Evolutionary conservation across 2,797 vertebrate species (phyloP).

Genomic region (Melanotaenia trifasciata): DNA sequence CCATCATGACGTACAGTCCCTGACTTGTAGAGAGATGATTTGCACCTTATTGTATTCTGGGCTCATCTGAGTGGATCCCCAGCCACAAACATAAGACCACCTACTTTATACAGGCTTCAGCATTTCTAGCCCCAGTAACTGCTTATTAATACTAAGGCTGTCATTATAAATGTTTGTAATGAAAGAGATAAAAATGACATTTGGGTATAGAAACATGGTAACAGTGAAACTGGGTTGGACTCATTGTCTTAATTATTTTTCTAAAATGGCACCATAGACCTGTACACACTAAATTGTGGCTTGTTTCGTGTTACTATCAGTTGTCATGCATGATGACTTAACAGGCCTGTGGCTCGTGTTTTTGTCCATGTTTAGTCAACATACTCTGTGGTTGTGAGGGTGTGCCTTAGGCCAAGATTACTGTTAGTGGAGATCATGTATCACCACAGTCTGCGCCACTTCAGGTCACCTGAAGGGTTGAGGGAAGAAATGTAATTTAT

Average conservation of each 20-base stretch:
- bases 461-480: conserved; percentile 35
- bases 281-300: conserved; percentile 68
- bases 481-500: conserved; percentile 63
- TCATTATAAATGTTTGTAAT: conserved; percentile 77
- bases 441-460: conserved; percentile 34
- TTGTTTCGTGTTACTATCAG: conserved; percentile 75
- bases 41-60: conserved; percentile 71
- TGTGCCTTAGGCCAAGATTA: conserved; percentile 87
- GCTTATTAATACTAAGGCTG: conserved; percentile 60
- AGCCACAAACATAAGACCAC: conserved; percentile 56
- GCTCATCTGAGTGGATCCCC: conserved; percentile 33
- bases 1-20: conserved; percentile 54
- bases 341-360: conserved; percentile 55
- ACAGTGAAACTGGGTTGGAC: conserved; percentile 52
- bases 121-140: conserved; percentile 52
- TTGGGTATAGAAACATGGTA: conserved; percentile 59
- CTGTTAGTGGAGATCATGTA: conserved; percentile 70
- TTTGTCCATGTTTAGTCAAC: conserved; percentile 54
- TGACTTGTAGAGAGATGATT: conserved; percentile 55
- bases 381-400: conserved; percentile 84
- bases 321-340: conserved; percentile 82
- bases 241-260: conserved; percentile 68
- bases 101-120: conserved; percentile 59
- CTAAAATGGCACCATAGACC: conserved; percentile 71
- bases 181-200: conserved; percentile 50